Evolutionary conservation across 2,888 invertebrate species (phyloP).

Genomic region (Mesochorus sp.): DNA sequence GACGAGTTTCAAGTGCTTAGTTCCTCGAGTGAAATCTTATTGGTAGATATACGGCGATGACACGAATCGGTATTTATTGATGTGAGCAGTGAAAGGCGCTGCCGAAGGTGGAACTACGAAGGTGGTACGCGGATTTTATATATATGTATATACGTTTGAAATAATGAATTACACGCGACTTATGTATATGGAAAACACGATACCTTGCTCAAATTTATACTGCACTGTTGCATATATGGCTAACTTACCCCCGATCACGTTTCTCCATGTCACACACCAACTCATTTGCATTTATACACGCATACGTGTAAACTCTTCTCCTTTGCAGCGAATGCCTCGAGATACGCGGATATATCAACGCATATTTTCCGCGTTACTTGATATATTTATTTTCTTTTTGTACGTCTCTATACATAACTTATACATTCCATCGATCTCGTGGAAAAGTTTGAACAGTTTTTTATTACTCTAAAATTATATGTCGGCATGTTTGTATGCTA

Average conservation of each 20-base stretch:
- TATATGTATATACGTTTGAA: constrained; percentile 5
- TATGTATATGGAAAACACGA: constrained; percentile 29
- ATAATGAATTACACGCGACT: constrained; percentile 37
- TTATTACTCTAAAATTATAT: too few relatives aligned
- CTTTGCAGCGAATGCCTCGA: constrained; percentile 21
- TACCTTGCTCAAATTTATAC: constrained; percentile 36
- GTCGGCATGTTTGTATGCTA: too few relatives aligned
- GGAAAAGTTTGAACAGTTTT: too few relatives aligned
- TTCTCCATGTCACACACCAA: constrained; percentile 26
- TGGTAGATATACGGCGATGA: too few relatives aligned
- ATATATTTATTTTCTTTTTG: constrained; percentile 41
- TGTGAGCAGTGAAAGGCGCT: too few relatives aligned
- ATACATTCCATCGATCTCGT: too few relatives aligned
- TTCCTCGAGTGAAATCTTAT: too few relatives aligned
- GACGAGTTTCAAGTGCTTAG: too few relatives aligned
- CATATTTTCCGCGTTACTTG: constrained; percentile 7
- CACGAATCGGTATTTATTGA: too few relatives aligned
- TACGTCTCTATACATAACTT: too few relatives aligned
- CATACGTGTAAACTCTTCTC: constrained; percentile 1
- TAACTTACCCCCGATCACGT: constrained; percentile 14
- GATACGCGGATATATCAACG: constrained; percentile 17
- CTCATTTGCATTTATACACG: constrained; percentile 51
- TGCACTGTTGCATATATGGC: neutral
- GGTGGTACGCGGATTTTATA: too few relatives aligned
- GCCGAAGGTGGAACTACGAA: too few relatives aligned